Evolutionary conservation across 1,140 invertebrate genomes (phyloP).

Genomic region (Calycopis cecrops): DNA sequence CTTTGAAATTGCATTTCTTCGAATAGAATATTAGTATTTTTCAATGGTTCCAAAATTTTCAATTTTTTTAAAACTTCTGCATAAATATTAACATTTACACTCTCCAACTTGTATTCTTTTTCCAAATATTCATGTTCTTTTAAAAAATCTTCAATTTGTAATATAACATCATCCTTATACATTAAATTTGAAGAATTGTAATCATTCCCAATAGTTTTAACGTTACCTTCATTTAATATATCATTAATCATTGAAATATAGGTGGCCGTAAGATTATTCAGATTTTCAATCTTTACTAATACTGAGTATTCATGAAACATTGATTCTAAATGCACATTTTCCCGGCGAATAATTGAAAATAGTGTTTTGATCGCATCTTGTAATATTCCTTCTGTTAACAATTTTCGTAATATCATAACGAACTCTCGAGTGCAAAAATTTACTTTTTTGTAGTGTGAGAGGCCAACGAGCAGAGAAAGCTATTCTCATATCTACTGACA

Average conservation of each 20-base stretch:
- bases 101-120: constrained; percentile 21
- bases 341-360: constrained; percentile 34
- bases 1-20: constrained; percentile 44
- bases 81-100: constrained; percentile 32
- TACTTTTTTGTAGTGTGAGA: too few species aligned
- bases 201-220: constrained; percentile 22
- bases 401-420: background rate
- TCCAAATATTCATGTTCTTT: constrained; percentile 32
- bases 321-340: constrained; percentile 21
- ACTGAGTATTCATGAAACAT: constrained; percentile 37
- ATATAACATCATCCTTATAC: constrained; percentile 21
- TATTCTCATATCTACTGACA: too few species aligned
- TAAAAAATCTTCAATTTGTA: constrained; percentile 38
- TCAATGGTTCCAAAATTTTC: constrained; percentile 13
- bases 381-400: constrained; percentile 22
- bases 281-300: constrained; percentile 32
- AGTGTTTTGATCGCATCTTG: constrained; percentile 33
- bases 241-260: constrained; percentile 44
- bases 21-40: constrained; percentile 1
- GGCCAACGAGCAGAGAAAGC: too few species aligned
- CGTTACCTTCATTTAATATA: constrained; percentile 34
- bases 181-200: background rate
- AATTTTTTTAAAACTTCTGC: constrained; percentile 33
- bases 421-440: too few species aligned
- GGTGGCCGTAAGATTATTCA: constrained; percentile 27